Evolutionary conservation across 2,113 vertebrate genomes (phyloP).

Genomic region (Atractosteus spatula): DNA sequence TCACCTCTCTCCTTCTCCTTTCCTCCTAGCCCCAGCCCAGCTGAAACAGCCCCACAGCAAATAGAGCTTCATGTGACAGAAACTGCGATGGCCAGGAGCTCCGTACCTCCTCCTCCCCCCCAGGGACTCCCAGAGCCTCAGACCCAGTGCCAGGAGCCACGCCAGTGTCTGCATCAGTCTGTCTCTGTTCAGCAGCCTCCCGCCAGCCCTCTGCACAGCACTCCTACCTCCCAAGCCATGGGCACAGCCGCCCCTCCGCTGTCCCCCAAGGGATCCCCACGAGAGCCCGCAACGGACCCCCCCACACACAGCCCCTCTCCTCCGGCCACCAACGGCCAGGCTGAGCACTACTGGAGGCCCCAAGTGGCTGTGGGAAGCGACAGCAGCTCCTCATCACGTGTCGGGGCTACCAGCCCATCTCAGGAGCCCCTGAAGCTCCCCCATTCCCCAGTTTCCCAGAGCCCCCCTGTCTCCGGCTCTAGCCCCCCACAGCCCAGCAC

Average conservation of each 20-base stretch:
- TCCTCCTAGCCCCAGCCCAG: constrained; percentile 50
- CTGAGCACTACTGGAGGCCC: background rate
- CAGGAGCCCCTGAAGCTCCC: background rate
- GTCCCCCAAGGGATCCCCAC: constrained; percentile 29
- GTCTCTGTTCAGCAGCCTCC: constrained; percentile 5
- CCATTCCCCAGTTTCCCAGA: background rate
- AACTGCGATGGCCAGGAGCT: constrained; percentile 20
- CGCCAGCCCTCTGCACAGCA: constrained; percentile 32
- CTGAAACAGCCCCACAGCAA: constrained; percentile 28
- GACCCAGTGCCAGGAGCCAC: constrained; percentile 35
- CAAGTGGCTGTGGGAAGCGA: background rate
- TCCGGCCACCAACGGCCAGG: background rate
- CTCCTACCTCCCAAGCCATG: background rate
- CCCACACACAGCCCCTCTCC: constrained; percentile 22
- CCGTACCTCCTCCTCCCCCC: constrained; percentile 8
- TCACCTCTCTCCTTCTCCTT: constrained; percentile 20
- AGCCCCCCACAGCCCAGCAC: constrained; percentile 16
- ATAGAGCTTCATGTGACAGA: constrained; percentile 55
- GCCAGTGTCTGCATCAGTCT: constrained; percentile 8
- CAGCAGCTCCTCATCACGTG: too few species aligned
- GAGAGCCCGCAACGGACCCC: constrained; percentile 1
- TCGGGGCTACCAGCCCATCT: background rate
- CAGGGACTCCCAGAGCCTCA: constrained; percentile 22
- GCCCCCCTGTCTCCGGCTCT: background rate
- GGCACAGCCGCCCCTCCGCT: constrained; percentile 3